Evolutionary conservation across 1,140 invertebrate species (phyloP), one percentile per base, ranked within the genome.

Genomic region (Hesperophylax magnus): DNA sequence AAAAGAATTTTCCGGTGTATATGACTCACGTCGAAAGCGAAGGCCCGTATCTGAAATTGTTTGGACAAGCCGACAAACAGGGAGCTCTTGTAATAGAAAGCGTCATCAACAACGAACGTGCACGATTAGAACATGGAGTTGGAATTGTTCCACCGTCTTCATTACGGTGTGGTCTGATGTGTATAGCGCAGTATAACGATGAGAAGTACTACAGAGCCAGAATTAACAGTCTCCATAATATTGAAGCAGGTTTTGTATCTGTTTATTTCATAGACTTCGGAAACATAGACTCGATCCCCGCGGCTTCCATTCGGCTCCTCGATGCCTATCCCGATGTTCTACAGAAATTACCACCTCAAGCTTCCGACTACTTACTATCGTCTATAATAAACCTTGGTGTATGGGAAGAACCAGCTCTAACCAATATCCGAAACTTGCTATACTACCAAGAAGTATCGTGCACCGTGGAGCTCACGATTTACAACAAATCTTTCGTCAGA

Each of bases 221-320:
- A 86, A 89, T 94, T 71, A 88, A 87, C 58, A 91, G 87, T 75
- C 86, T 87, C 5, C 86, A 86, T 9, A 86, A 89, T 79, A 75
- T 90, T 17, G 80, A 86, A 3, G 89, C 89, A 69, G 88, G 89
- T 18, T 86, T 88, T 61, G 89, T 93, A 18, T 86, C 91, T 80
- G 92, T 95, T 4, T 91, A 92, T 54, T 94, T 95, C 76, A 89
- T 95, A 6, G 94, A 96, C 86, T 95, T 93, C 85, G 94, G 94
- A 77, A 94, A 94, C 79, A 88, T 88, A 69, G 92, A 93, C 80
- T 85, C 90, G n/a, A 87, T 93, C 39, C 86, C 90, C 3, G 81
- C 90, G 39, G 86, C 87, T 31, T 91, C 92, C 81, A 90, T 94
- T 11, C 86, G 93, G 81, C 86, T 91, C 24, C 84, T 93, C 61